Percentiles rank a stretch among this genome's conserved stretches.
These are phyloP conservation scores for Myathropa florea DNA, from an alignment of 2,888 invertebrate genomes.

Conservation along the genomic window DNA sequence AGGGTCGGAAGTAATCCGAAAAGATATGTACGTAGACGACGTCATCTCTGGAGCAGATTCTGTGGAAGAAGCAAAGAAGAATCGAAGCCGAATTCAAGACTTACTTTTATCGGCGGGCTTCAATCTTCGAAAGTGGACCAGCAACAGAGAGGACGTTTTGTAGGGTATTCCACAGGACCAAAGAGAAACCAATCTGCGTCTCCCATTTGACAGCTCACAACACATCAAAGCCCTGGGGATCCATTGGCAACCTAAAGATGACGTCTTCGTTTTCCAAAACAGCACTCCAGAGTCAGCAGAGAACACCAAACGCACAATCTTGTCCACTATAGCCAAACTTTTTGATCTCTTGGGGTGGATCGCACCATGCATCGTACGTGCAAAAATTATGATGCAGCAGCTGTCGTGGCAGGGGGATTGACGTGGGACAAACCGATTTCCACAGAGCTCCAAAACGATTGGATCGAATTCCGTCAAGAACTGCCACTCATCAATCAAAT, in stretches of 20 bases:
- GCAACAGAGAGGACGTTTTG: neutral
- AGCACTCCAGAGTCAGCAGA: neutral
- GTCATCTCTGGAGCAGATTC: neutral
- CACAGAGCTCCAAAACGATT: neutral
- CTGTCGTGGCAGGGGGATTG: neutral
- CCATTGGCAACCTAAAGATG: neutral
- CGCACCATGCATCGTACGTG: neutral
- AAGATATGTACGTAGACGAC: neutral
- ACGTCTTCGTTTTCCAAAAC: neutral
- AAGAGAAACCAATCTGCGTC: neutral
- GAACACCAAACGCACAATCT: neutral
- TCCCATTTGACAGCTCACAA: neutral
- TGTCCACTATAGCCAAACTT: neutral
- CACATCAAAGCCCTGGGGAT: neutral
- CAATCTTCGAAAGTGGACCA: constrained; percentile 3
- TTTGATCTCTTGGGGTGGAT: constrained; percentile 2
- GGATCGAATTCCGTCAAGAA: constrained; percentile 9
- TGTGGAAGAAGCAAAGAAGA: neutral
- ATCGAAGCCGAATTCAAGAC: neutral
- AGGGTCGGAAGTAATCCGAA: neutral
- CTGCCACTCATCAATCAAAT: neutral
- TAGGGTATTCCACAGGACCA: neutral
- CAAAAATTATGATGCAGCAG: constrained; percentile 9
- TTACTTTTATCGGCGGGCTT: neutral
- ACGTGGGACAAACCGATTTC: neutral